These are phyloP conservation scores for Parasteatoda tepidariorum DNA, from an alignment of 1,140 invertebrate species.

Conservation along the genomic window DNA sequence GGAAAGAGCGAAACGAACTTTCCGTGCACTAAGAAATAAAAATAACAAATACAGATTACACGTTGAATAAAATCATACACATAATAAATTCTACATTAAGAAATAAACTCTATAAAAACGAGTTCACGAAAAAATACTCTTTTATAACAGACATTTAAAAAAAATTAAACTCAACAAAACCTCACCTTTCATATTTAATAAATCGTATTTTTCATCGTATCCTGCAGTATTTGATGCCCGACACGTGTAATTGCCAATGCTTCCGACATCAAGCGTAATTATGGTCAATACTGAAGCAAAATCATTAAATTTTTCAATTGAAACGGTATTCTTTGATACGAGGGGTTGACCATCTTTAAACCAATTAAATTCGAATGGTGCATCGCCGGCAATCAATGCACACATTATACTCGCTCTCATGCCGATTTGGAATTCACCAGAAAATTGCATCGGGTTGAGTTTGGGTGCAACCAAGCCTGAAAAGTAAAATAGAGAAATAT, in stretches of 20 bases:
- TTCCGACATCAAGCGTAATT: constrained; percentile 6
- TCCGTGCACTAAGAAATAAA: no score
- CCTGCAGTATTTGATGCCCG: constrained; percentile 5
- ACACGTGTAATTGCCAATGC: constrained; percentile 63
- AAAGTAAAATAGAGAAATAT: not conserved
- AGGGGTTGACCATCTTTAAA: constrained; percentile 59
- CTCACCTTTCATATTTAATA: constrained; percentile 3
- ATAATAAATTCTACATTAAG: no score
- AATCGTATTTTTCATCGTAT: not conserved
- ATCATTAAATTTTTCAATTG: constrained; percentile 31
- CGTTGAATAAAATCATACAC: no score
- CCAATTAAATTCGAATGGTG: constrained; percentile 63
- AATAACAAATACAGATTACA: no score
- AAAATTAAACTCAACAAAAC: no score
- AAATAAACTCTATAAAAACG: no score
- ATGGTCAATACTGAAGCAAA: constrained; percentile 66
- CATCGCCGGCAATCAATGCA: constrained; percentile 61
- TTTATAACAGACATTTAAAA: no score
- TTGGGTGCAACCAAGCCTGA: constrained; percentile 23
- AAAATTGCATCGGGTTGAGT: constrained; percentile 61
- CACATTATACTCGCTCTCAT: constrained; percentile 73
- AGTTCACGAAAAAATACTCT: no score
- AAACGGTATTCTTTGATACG: not conserved
- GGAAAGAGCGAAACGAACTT: no score
- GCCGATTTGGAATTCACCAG: constrained; percentile 75